Base-by-base conservation (phyloP, 1,140 invertebrate species). In the Aphelinus atriplicis region DNA sequence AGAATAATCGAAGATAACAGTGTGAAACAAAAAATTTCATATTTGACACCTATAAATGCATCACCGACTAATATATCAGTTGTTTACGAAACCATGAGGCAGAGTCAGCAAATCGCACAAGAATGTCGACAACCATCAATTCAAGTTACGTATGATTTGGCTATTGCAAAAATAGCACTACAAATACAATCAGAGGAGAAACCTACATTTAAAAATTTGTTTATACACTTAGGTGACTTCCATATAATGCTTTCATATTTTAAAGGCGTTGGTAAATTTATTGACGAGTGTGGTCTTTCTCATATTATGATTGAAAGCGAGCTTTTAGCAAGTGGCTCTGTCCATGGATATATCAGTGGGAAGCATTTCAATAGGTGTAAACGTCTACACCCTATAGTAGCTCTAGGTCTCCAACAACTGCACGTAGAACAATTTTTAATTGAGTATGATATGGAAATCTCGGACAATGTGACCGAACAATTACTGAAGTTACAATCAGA, bases 211-310 rank as follows among this genome's bases (percentile, higher is more conserved):
- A 66, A 87, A 56, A 85, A 88, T 71, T 62, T 89, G 66, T 90
- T 90, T 75, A 88, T 90, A 43, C 84, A 89, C 74, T 73, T 89
- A 26, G 89, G 89, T 48, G 58, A 83, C 0, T 90, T 90, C 73
- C 88, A 89, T 73, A 83, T 89, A 26, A 83, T 84, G 79, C 80
- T 89, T 82, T 78, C 87, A 5, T 89, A 81, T 76, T 89, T 89
- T 72, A 79, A 74, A 61, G 72, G 63, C n/a, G 0, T 79, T 1
- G 74, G 87, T 5, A 87, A 88, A 81, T 77, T 87, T 62, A 88
- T 90, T 9, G 72, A 78, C 60, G 80, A 86, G 61, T 86, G 84
- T 81, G 89, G 86, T 10, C 76, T 89, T 77, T 77, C 83, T 7
- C 78, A 81, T 60, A 75, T 88, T 0, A 80, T 89, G 77, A 81